phyloP scores from a whole-genome alignment of 2,113 vertebrate species.

The Cyprinodon tularosa region DNA sequence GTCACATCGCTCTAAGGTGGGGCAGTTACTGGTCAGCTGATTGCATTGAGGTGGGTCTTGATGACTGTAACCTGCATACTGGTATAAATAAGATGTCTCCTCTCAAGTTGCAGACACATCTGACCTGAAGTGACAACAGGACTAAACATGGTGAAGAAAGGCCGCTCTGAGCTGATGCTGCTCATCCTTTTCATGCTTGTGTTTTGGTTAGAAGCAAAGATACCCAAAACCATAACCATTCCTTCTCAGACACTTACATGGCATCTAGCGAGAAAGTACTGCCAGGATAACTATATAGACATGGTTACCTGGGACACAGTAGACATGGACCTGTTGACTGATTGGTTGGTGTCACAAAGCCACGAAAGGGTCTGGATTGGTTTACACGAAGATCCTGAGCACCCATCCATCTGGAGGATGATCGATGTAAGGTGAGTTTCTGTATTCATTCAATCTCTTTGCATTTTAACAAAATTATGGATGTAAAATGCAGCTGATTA shows the following conservation, averaged over 20 bases:
- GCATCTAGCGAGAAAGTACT: constrained; percentile 14
- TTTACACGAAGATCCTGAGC: constrained; percentile 8
- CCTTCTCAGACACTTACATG: rapidly evolving
- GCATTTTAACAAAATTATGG: background rate
- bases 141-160: constrained; percentile 16
- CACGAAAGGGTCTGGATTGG: constrained; percentile 1
- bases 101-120: background rate
- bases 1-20: background rate
- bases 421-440: constrained; percentile 34
- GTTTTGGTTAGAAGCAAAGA: background rate
- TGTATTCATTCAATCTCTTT: background rate
- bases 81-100: constrained; percentile 14
- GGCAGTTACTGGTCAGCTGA: background rate
- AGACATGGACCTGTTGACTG: rapidly evolving
- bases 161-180: constrained; percentile 2
- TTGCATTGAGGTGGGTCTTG: constrained; percentile 8
- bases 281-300: background rate
- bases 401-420: constrained; percentile 20
- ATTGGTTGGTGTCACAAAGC: rapidly evolving
- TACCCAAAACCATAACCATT: rapidly evolving
- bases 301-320: background rate
- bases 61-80: background rate
- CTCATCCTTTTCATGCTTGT: background rate
- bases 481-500: background rate
- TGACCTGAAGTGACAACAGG: background rate